Conservation (phyloP, 1,140 invertebrate genomes). For the Polypedilum pembai region DNA sequence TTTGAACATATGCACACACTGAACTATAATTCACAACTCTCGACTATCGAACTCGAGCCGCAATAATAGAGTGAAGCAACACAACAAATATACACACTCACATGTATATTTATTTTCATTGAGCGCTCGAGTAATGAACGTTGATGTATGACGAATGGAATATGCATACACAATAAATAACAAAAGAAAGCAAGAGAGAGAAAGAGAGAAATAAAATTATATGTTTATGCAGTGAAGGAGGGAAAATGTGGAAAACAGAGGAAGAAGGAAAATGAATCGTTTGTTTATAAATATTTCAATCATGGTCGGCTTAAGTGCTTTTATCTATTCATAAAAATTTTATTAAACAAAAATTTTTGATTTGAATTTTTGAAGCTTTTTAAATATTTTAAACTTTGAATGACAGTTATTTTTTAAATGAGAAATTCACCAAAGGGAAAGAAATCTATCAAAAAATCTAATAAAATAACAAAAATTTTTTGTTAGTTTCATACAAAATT, state of each 20-base stretch:
- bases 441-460: too few species aligned
- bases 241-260: neutral
- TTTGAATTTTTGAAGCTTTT: too few species aligned
- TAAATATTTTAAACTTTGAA: too few species aligned
- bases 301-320: too few species aligned
- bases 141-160: conserved; percentile 23
- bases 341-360: too few species aligned
- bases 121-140: neutral
- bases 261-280: neutral
- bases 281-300: neutral
- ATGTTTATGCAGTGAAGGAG: neutral
- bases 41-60: neutral
- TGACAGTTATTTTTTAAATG: too few species aligned
- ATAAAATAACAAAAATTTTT: too few species aligned
- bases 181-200: neutral
- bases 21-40: conserved; percentile 13
- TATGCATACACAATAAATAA: conserved; percentile 19
- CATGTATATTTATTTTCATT: neutral
- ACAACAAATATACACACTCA: neutral
- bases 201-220: neutral
- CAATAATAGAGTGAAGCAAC: neutral
- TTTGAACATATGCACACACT: neutral
- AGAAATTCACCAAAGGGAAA: too few species aligned
- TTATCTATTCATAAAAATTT: too few species aligned
- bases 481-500: too few species aligned